phyloP scores from a whole-genome alignment of 92 coral and sea anemone genomes.

The Metridium senile region DNA sequence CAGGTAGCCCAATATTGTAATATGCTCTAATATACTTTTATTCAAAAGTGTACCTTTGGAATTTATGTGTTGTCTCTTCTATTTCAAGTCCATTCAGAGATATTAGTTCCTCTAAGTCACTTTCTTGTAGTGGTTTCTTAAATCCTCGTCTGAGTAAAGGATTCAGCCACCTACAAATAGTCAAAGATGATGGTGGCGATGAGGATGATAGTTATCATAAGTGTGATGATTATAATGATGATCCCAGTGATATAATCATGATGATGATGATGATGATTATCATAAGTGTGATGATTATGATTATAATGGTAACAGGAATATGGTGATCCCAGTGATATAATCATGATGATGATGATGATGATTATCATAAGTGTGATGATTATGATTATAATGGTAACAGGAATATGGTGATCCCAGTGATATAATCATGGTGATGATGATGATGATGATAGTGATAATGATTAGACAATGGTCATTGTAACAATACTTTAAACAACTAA shows the following conservation, averaged over 20 bases:
- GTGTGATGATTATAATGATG: not conserved
- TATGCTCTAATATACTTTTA: too few species aligned
- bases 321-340: too few species aligned
- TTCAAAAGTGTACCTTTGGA: slow-evolving; percentile 9
- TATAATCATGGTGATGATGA: too few species aligned
- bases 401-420: not conserved
- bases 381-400: not conserved
- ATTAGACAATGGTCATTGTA: not conserved
- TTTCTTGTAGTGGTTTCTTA: slow-evolving; percentile 34
- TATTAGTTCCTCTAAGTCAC: slow-evolving; percentile 25
- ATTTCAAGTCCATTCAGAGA: slow-evolving; percentile 43
- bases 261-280: too few species aligned
- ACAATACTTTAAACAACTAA: not conserved
- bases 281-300: too few species aligned
- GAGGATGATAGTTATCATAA: not conserved
- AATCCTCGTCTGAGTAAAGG: slow-evolving; percentile 26
- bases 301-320: too few species aligned
- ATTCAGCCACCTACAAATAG: slow-evolving; percentile 22
- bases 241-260: too few species aligned
- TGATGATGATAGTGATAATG: not conserved
- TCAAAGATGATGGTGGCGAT: not conserved
- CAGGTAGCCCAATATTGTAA: too few species aligned
- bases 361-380: not conserved
- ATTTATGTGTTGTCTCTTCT: slow-evolving; percentile 34
- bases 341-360: not conserved